Evolutionary conservation across 2,797 vertebrate species (phyloP).

Genomic region (Lagothrix lagotricha): DNA sequence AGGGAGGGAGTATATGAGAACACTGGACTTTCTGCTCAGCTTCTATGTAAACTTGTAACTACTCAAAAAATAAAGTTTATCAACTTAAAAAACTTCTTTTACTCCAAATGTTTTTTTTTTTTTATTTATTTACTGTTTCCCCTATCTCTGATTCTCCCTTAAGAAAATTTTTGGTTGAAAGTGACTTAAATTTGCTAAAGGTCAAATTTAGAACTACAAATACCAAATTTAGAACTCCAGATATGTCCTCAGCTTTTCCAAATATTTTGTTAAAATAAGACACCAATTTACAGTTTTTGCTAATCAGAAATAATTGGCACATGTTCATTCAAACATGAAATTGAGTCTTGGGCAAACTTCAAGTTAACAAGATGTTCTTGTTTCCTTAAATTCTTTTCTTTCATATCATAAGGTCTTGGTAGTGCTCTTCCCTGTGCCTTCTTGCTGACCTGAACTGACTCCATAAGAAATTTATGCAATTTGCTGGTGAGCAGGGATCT

Average conservation of each 20-base stretch:
- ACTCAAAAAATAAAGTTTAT: not conserved
- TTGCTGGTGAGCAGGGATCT: not conserved
- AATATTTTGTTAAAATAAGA: not conserved
- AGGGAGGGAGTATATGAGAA: not conserved
- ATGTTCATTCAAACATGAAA: not conserved
- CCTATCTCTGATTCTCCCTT: not conserved
- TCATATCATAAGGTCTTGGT: not conserved
- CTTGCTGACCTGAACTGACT: not conserved
- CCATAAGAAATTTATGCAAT: not conserved
- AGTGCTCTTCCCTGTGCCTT: not conserved
- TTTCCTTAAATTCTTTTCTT: not conserved
- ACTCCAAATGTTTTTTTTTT: not conserved
- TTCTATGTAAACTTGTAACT: not conserved
- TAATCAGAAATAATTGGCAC: constrained; percentile 9
- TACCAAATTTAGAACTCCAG: not conserved
- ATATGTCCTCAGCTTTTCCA: not conserved
- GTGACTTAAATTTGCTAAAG: not conserved
- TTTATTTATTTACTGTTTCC: not conserved
- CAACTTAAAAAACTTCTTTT: not conserved
- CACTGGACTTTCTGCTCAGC: not conserved
- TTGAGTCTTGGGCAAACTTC: not conserved
- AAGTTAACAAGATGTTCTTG: not conserved
- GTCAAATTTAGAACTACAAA: not conserved
- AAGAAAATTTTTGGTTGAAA: constrained; percentile 42
- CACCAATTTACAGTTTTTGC: not conserved